phyloP scores from a whole-genome alignment of 2,888 invertebrate genomes.

The Torymus tubicola region DNA sequence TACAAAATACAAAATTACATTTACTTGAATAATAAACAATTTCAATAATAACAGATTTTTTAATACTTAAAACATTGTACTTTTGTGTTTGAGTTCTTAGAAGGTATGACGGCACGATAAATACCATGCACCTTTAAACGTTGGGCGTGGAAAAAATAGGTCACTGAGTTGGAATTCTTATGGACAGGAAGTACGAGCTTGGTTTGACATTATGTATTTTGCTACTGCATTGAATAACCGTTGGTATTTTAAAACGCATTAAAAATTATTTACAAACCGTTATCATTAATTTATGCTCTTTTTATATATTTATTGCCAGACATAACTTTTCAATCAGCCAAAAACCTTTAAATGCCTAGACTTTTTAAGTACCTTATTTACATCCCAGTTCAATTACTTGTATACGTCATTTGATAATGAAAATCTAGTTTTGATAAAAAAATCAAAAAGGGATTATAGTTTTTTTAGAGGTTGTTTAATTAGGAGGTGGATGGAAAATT shows the following conservation, averaged over 20 bases:
- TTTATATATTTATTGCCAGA: no score
- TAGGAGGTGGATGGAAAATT: no score
- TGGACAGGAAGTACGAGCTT: constrained; percentile 22
- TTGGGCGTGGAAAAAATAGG: constrained; percentile 29
- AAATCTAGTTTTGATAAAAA: no score
- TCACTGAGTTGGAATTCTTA: constrained; percentile 25
- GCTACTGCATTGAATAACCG: not conserved
- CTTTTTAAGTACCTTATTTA: no score
- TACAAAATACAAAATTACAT: no score
- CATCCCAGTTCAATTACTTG: no score
- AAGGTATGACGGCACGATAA: not conserved
- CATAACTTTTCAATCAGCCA: not conserved
- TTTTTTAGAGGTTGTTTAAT: no score
- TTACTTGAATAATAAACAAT: not conserved
- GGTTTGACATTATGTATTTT: constrained; percentile 7
- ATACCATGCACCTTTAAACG: constrained; percentile 13
- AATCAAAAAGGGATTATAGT: no score
- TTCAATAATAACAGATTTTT: not conserved
- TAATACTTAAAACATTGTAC: no score
- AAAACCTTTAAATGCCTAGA: not conserved
- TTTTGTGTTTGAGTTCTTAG: not conserved
- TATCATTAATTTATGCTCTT: no score
- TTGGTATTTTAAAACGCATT: not conserved
- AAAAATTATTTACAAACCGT: not conserved
- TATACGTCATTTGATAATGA: no score